Base-by-base conservation (phyloP, 2,888 invertebrate genomes). In the Hanleya hanleyi region DNA sequence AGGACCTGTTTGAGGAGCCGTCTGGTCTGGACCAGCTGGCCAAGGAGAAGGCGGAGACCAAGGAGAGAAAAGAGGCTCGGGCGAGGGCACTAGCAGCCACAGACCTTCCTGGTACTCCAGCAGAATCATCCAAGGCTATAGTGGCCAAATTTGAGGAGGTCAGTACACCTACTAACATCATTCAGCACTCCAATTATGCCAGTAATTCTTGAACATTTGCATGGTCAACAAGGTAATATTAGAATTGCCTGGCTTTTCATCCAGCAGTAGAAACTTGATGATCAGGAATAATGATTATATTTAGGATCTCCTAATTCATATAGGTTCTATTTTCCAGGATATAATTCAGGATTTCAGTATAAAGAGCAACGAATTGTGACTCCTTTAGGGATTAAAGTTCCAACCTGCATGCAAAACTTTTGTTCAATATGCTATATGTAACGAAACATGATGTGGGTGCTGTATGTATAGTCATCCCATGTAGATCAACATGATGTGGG, bases 1-100 rank as follows among this genome's bases (percentile, higher is more conserved):
- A 95, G 91, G 98, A 98, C 91, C 92, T 98, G 71, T 98, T 98
- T 91, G 94, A 95, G 70, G 94, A 89, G 69, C 90, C 90, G 9
- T 87, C 88, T 5, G 89, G 89, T 35, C 78, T 90, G 22, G 87
- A 95, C 74, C 94, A 95, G 85, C 92, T 93, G 75, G 92, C 92
- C 22, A 93, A 94, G 81, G 93, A 93, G 73, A 92, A 92, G 64
- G 90, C 91, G 47, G 90, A 90, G 15, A 67, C 50, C 38, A 79
- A 81, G 57, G 80, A 78, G 66, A 57, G 57, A 26, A 57, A 57
- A 26, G 22, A 57, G 6, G 93, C 93, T 0, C 90, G 94, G 69
- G 93, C 94, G 29, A 94, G 93, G 12, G 18, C 66, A 57, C 18
- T 66, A 71, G 26, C 73, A 38, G n/a, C 66, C 18, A 29, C 50